phyloP scores from a whole-genome alignment of 2,797 vertebrate species.

The Euthynnus affinis region DNA sequence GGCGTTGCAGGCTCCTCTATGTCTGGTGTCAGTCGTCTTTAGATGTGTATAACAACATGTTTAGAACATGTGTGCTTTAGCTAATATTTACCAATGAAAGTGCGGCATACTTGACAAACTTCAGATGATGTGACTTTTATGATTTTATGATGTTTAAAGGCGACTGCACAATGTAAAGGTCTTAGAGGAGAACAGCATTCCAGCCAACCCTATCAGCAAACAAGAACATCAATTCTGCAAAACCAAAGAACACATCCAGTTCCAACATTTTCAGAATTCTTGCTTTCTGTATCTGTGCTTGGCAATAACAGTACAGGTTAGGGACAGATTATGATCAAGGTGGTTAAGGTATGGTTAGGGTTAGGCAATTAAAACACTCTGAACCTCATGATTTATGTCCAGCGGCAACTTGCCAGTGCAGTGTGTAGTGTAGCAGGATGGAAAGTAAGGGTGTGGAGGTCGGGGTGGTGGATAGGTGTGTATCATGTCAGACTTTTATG shows the following conservation, averaged over 20 bases:
- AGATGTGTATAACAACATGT: neutral
- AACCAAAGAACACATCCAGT: neutral
- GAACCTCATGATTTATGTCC: too few species aligned
- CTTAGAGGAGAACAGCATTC: neutral
- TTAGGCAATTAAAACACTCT: neutral
- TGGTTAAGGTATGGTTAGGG: neutral
- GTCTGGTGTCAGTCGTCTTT: conserved; percentile 12
- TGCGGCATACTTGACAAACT: neutral
- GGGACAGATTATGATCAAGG: too few species aligned
- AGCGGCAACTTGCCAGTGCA: too few species aligned
- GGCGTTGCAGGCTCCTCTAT: neutral
- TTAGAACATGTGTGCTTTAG: neutral
- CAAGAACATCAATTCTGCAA: neutral
- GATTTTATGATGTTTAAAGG: neutral
- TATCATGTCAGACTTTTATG: neutral
- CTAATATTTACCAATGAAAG: conserved; percentile 14
- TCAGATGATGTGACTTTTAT: neutral
- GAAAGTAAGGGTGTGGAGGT: neutral
- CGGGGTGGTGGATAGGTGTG: neutral
- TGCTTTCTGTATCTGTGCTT: too few species aligned
- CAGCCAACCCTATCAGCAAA: neutral
- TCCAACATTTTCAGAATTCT: neutral
- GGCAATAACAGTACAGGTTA: too few species aligned
- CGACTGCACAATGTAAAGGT: neutral
- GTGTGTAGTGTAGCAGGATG: too few species aligned